A percentile compares a stretch with the other conserved stretches of the same genome.
These are phyloP conservation scores for Pluvialis apricaria DNA, from an alignment of 2,113 vertebrate genomes.

Conservation along the genomic window DNA sequence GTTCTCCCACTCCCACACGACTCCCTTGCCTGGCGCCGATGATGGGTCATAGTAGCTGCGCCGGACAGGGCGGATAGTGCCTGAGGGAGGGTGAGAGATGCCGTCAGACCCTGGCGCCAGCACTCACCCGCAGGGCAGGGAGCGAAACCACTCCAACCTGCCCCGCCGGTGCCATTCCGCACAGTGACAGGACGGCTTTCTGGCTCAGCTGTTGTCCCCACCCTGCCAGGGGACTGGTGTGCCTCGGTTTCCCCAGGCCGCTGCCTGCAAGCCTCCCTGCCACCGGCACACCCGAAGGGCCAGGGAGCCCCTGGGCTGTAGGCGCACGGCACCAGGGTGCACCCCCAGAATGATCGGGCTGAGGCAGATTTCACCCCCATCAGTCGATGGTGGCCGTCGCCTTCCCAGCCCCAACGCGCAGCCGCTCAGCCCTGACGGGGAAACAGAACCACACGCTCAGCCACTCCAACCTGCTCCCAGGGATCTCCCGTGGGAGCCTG, in stretches of 20 bases:
- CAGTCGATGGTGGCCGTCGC: rapidly evolving
- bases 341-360: neutral
- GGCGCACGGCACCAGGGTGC: rapidly evolving
- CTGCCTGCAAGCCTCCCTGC: neutral
- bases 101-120: neutral
- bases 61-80: conserved; percentile 77
- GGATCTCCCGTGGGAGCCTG: rapidly evolving
- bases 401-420: neutral
- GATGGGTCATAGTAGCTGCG: conserved; percentile 76
- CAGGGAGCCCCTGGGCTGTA: neutral
- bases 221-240: neutral
- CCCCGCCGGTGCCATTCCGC: rapidly evolving
- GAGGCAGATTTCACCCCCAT: neutral
- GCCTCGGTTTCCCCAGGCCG: neutral
- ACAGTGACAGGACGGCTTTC: rapidly evolving
- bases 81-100: conserved; percentile 24
- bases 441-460: neutral
- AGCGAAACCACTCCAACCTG: neutral
- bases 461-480: neutral
- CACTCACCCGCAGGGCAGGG: neutral
- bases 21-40: conserved; percentile 74
- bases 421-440: neutral
- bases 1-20: conserved; percentile 82
- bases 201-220: rapidly evolving
- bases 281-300: rapidly evolving